These are phyloP conservation scores for Terebella lapidaria DNA, from an alignment of 2,888 invertebrate genomes.

Conservation along the genomic window DNA sequence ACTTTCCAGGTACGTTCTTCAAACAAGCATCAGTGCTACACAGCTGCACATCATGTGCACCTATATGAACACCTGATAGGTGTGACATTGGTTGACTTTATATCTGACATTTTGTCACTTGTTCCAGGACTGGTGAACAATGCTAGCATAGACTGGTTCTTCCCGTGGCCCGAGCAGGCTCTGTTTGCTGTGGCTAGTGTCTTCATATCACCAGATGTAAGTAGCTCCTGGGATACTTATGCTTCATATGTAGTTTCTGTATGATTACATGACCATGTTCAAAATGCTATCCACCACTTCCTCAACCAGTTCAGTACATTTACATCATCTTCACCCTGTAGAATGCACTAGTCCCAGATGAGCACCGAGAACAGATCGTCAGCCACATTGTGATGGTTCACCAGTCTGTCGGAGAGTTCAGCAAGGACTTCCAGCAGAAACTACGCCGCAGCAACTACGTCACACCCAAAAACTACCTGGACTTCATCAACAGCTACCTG, in stretches of 20 bases:
- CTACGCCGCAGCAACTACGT: constrained; percentile 79
- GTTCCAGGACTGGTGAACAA: constrained; percentile 75
- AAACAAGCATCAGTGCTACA: too few species aligned
- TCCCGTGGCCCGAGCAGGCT: constrained; percentile 88
- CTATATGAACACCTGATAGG: too few species aligned
- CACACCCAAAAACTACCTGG: constrained; percentile 87
- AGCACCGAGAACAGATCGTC: constrained; percentile 67
- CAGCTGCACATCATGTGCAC: too few species aligned
- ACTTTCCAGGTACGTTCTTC: constrained; percentile 66
- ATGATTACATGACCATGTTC: background rate
- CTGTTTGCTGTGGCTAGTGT: constrained; percentile 80
- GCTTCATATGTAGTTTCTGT: too few species aligned
- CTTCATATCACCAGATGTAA: constrained; percentile 70
- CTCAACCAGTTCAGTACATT: background rate
- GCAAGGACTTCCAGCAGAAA: constrained; percentile 67
- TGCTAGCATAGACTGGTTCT: constrained; percentile 89
- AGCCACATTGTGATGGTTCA: constrained; percentile 84
- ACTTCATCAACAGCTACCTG: constrained; percentile 76
- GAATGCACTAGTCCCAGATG: constrained; percentile 66
- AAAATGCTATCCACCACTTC: background rate
- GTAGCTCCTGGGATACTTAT: too few species aligned
- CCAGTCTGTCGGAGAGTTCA: constrained; percentile 68
- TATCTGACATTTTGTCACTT: too few species aligned
- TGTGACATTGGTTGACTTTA: too few species aligned
- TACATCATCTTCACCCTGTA: constrained; percentile 43